Percentiles rank a stretch among this genome's conserved stretches.
These are phyloP conservation scores for Apus apus DNA, from an alignment of 2,113 vertebrate species.

Conservation along the genomic window DNA sequence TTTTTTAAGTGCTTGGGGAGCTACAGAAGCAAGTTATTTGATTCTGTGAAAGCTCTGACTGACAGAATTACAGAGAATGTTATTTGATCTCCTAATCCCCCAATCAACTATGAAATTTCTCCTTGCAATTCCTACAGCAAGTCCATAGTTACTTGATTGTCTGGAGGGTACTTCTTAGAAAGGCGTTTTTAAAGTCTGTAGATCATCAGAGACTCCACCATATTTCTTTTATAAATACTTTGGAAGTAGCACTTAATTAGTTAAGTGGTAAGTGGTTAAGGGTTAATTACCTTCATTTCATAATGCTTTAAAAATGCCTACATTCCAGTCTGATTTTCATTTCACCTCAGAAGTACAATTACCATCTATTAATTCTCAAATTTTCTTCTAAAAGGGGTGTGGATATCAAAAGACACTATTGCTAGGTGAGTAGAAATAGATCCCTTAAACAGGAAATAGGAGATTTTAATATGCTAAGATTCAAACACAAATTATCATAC, in stretches of 20 bases:
- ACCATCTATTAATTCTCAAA: neutral
- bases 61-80: neutral
- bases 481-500: neutral
- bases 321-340: neutral
- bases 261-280: slow-evolving; percentile 21
- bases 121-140: neutral
- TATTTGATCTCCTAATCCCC: slow-evolving; percentile 20
- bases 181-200: neutral
- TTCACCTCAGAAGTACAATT: slow-evolving; percentile 4
- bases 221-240: slow-evolving; percentile 20
- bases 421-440: neutral
- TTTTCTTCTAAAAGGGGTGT: neutral
- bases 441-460: neutral
- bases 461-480: neutral
- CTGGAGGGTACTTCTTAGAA: neutral
- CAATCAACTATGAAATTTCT: neutral
- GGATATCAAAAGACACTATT: neutral
- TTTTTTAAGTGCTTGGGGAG: neutral
- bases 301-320: neutral
- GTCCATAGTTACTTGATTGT: neutral
- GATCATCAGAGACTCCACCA: neutral
- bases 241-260: neutral
- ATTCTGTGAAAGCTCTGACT: neutral
- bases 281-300: slow-evolving; percentile 28
- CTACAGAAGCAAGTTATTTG: neutral